A percentile compares a stretch with the other conserved stretches of the same genome.
phyloP scores from a whole-genome alignment of 2,113 vertebrate species.

The Tenebrosternarchus preto region DNA sequence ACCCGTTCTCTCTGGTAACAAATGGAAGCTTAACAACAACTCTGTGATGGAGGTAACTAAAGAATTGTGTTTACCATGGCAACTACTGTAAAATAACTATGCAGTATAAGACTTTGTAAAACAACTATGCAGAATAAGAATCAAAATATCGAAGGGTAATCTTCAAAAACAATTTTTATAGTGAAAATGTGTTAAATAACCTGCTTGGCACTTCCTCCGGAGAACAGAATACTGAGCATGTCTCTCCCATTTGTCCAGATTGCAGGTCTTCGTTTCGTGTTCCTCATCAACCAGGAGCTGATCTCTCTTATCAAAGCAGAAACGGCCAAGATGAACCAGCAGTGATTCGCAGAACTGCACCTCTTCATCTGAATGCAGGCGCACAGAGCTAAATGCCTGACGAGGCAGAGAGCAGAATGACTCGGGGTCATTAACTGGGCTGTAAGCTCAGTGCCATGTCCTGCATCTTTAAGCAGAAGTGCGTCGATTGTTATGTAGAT shows the following conservation, averaged over 20 bases:
- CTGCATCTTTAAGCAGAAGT: neutral
- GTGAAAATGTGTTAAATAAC: too few relatives aligned
- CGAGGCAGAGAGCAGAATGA: neutral
- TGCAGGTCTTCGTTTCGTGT: slow-evolving; percentile 92
- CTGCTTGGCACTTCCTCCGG: neutral
- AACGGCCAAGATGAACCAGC: slow-evolving; percentile 90
- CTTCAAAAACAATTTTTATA: too few relatives aligned
- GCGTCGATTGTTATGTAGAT: slow-evolving; percentile 6
- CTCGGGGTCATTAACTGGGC: neutral
- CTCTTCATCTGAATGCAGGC: too few relatives aligned
- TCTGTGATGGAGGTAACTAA: slow-evolving; percentile 86
- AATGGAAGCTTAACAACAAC: slow-evolving; percentile 97
- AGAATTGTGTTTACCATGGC: neutral
- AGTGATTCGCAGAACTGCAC: slow-evolving; percentile 68
- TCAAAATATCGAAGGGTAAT: too few relatives aligned
- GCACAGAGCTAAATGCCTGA: too few relatives aligned
- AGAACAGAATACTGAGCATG: neutral
- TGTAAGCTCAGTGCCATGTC: slow-evolving; percentile 6
- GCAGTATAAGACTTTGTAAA: too few relatives aligned
- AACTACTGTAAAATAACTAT: too few relatives aligned
- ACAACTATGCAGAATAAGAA: too few relatives aligned
- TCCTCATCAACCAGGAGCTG: slow-evolving; percentile 95
- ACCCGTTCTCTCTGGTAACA: slow-evolving; percentile 90
- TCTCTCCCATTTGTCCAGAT: slow-evolving; percentile 74
- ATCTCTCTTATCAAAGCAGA: slow-evolving; percentile 94